A percentile compares a stretch with the other conserved stretches of the same genome.
Evolutionary conservation across 2,113 vertebrate species (phyloP).

Genomic region (Pardalotus punctatus): DNA sequence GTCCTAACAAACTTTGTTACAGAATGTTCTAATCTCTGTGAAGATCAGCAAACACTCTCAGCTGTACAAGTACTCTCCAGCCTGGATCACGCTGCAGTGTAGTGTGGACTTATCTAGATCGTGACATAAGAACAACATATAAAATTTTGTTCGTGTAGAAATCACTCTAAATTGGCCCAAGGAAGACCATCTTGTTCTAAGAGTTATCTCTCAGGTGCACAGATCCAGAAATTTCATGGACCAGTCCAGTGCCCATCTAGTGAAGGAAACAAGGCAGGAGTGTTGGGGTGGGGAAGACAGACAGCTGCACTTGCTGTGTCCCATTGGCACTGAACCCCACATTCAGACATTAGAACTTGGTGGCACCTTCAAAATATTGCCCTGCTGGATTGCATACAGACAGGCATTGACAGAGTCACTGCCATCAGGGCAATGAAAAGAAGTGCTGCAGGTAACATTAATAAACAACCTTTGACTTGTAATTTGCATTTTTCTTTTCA

Average conservation of each 20-base stretch:
- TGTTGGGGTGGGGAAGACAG: neutral
- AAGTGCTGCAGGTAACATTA: neutral
- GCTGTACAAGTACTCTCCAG: neutral
- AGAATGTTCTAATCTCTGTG: neutral
- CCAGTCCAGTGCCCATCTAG: neutral
- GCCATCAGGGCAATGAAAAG: neutral
- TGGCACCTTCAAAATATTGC: neutral
- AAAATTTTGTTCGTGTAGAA: neutral
- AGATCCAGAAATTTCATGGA: neutral
- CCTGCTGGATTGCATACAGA: neutral
- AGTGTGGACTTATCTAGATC: neutral
- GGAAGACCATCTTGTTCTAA: neutral
- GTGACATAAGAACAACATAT: rapidly evolving
- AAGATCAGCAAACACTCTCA: neutral
- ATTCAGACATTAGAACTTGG: neutral
- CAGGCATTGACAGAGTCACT: neutral
- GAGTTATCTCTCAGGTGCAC: neutral
- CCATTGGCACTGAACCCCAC: neutral
- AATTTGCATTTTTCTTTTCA: neutral
- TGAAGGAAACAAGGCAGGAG: neutral
- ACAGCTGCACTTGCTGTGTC: neutral
- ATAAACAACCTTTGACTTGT: neutral
- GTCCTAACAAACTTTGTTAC: neutral
- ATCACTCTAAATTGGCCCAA: neutral
- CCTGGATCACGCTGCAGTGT: neutral